Evolutionary conservation across 1,140 invertebrate species (phyloP), one percentile per base, ranked within the genome.

Genomic region (Delia radicum): DNA sequence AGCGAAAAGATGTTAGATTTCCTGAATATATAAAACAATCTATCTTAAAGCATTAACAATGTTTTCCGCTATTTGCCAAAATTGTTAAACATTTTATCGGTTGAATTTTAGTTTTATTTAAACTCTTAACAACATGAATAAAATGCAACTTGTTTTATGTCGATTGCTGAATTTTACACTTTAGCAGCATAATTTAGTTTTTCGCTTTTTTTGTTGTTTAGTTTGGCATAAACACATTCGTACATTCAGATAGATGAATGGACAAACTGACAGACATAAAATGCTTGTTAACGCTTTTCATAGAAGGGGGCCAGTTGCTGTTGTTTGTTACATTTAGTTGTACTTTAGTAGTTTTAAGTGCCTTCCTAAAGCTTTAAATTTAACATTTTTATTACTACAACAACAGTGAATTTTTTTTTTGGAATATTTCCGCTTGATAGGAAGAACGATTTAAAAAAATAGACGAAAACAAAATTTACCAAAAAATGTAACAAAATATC

Each of bases 361-460:
- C 48, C 48, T 55, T 55, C 48, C 48, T 55, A 55, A 55, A 55
- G 48, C 48, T 55, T 55, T 55, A 55, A 55, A 55, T 55, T 55
- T 55, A 55, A 55, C 48, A 55, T 55, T 55, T 55, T 55, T 55
- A 55, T 55, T 55, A 21, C 48, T 55, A 55, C 48, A 55, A 55
- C 48, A 24, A 55, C 48, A 13, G n/a, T n/a, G 13, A 37, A 37
- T 55, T 21, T 55, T 24, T 55, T 55, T 55, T 55, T 55, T 55
- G 37, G 48, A 55, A 21, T 55, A 55, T 55, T 55, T 55, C 48
- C 48, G n/a, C 21, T 21, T 55, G 48, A 55, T 55, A 55, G 48
- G 18, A 55, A n/a, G n/a, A 55, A 55, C 24, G 48, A 55, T 21
- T 55, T 55, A 21, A 18, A 18, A 55, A 55, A 55, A 55, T 13